Conservation (phyloP, 2,888 invertebrate species). For the Graphium colonna region DNA sequence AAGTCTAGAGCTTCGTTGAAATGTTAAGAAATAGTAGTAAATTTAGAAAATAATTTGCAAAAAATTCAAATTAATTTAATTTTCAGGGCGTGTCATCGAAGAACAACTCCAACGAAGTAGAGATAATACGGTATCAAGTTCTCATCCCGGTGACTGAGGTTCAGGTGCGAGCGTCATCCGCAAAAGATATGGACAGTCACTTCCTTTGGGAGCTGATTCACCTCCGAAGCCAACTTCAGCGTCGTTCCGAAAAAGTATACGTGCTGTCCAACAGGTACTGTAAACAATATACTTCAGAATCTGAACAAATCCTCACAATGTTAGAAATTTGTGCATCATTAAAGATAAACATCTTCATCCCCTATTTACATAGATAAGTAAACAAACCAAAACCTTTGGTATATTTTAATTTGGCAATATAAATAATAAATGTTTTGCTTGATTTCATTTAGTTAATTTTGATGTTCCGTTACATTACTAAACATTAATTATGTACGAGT, state of each 20-base stretch:
- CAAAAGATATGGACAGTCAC: constrained; percentile 97
- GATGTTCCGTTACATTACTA: too few relatives aligned
- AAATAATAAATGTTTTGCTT: too few relatives aligned
- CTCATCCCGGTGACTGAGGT: constrained; percentile 98
- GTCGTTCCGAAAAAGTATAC: constrained; percentile 97
- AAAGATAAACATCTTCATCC: too few relatives aligned
- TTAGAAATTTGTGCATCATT: too few relatives aligned
- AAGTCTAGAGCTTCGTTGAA: too few relatives aligned
- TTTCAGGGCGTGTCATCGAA: constrained; percentile 92
- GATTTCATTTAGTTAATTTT: too few relatives aligned
- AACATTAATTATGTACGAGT: too few relatives aligned
- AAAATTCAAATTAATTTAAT: constrained; percentile 20
- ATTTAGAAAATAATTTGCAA: too few relatives aligned
- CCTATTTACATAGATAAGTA: too few relatives aligned
- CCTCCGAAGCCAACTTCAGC: constrained; percentile 94
- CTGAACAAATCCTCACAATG: too few relatives aligned
- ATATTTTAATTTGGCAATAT: too few relatives aligned
- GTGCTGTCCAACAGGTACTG: constrained; percentile 94
- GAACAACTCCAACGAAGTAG: constrained; percentile 92
- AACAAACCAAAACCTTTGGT: too few relatives aligned
- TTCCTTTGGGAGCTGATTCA: constrained; percentile 99
- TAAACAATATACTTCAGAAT: not conserved
- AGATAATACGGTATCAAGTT: constrained; percentile 97
- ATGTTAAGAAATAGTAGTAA: not conserved
- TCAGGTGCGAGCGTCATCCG: constrained; percentile 96